Conservation (phyloP, 2,888 invertebrate genomes). For the Schizotus pectinicornis region DNA sequence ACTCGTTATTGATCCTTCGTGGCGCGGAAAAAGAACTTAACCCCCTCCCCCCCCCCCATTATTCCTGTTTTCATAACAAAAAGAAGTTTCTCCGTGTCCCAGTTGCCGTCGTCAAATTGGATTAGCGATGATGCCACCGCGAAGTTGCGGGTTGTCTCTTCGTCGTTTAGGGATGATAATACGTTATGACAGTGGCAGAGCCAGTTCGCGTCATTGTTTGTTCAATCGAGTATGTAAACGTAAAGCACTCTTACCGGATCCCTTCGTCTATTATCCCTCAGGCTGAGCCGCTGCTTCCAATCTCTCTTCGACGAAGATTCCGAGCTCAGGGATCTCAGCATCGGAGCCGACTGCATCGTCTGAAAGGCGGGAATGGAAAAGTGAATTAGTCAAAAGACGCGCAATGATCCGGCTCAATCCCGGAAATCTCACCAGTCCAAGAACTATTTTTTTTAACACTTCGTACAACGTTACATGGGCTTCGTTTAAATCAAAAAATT, state of each 20-base stretch:
- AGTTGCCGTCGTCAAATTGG: too few relatives aligned
- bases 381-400: neutral
- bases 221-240: conserved; percentile 20
- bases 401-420: neutral
- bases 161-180: conserved; percentile 1
- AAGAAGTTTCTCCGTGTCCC: too few relatives aligned
- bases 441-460: too few relatives aligned
- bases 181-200: neutral
- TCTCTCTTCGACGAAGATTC: conserved; percentile 67
- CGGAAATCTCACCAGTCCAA: too few relatives aligned
- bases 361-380: conserved; percentile 38
- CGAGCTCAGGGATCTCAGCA: conserved; percentile 71
- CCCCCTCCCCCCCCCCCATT: too few relatives aligned
- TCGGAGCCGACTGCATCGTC: conserved; percentile 57
- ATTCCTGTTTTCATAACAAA: too few relatives aligned
- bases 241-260: conserved; percentile 50
- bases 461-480: too few relatives aligned
- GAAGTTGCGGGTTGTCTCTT: too few relatives aligned
- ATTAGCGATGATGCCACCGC: too few relatives aligned
- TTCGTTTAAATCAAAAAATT: too few relatives aligned
- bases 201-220: conserved; percentile 10
- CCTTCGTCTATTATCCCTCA: conserved; percentile 72
- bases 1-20: too few relatives aligned
- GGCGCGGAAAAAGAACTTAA: too few relatives aligned
- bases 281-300: conserved; percentile 77